These are phyloP conservation scores for Petrolisthes cinctipes DNA, from an alignment of 2,888 invertebrate genomes.

Conservation along the genomic window DNA sequence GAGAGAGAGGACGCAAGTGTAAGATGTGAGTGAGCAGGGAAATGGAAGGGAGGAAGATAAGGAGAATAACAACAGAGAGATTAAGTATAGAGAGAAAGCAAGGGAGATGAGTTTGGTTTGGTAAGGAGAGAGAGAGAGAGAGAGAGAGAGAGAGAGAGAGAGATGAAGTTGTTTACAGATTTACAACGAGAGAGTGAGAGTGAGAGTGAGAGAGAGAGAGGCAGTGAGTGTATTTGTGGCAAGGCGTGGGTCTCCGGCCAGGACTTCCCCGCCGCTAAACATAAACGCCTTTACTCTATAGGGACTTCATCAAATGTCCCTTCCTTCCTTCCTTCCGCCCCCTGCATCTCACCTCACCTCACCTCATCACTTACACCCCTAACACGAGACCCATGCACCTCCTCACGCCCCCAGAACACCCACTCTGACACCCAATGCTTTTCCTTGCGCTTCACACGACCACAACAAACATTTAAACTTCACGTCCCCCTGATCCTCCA, in stretches of 20 bases:
- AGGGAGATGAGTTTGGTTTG: not conserved
- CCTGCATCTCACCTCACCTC: not conserved
- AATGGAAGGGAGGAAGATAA: not conserved
- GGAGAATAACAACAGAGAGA: not conserved
- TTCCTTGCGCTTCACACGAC: too few species aligned
- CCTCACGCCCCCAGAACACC: too few species aligned
- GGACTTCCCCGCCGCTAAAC: not conserved
- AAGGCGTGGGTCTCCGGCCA: not conserved
- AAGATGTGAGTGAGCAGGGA: not conserved
- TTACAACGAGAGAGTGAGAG: not conserved
- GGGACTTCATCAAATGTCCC: not conserved
- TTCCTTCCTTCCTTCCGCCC: not conserved
- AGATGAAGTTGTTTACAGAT: too few species aligned
- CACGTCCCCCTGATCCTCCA: too few species aligned
- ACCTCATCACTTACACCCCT: too few species aligned
- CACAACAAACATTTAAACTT: too few species aligned
- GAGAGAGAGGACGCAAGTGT: not conserved
- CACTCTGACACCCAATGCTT: too few species aligned
- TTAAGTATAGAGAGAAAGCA: not conserved
- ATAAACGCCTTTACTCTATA: not conserved
- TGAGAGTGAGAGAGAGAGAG: conserved; percentile 11
- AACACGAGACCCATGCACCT: too few species aligned
- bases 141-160: not conserved
- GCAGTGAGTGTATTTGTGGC: conserved; percentile 5
- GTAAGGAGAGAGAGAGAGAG: not conserved